These are phyloP conservation scores for Oxyura jamaicensis DNA, from an alignment of 2,113 vertebrate genomes.

Conservation along the genomic window DNA sequence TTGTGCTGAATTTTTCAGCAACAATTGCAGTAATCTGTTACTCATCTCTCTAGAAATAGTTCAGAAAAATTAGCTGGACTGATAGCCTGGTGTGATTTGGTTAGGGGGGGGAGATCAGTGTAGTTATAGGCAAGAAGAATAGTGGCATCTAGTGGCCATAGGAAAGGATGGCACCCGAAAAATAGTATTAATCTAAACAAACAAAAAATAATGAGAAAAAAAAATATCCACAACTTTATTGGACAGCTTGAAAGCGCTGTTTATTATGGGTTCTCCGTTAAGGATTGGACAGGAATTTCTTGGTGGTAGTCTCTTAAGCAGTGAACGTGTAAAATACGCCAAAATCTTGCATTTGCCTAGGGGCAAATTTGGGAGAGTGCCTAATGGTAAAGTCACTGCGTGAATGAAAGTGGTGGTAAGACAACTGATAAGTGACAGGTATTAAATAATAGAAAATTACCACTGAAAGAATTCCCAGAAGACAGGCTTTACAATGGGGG, in stretches of 20 bases:
- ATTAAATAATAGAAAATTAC: background rate
- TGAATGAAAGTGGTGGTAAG: background rate
- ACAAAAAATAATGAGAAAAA: background rate
- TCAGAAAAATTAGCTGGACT: background rate
- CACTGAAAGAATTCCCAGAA: background rate
- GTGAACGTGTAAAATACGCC: background rate
- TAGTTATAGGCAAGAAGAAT: background rate
- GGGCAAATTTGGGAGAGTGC: background rate
- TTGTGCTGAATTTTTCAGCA: background rate
- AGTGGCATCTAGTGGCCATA: constrained; percentile 67
- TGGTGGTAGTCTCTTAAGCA: background rate
- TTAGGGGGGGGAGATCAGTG: too few species aligned
- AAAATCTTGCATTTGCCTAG: background rate
- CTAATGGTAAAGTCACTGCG: background rate
- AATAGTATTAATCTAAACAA: too few species aligned
- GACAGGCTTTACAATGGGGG: background rate
- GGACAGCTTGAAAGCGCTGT: background rate
- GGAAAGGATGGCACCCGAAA: background rate
- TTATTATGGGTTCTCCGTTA: background rate
- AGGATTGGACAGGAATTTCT: background rate
- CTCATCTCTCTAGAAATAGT: background rate
- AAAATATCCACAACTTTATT: background rate
- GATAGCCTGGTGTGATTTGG: background rate
- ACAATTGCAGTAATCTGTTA: background rate
- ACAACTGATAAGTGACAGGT: background rate